These are phyloP conservation scores for Reticulitermes speratus DNA, from an alignment of 1,140 invertebrate genomes.

Conservation along the genomic window DNA sequence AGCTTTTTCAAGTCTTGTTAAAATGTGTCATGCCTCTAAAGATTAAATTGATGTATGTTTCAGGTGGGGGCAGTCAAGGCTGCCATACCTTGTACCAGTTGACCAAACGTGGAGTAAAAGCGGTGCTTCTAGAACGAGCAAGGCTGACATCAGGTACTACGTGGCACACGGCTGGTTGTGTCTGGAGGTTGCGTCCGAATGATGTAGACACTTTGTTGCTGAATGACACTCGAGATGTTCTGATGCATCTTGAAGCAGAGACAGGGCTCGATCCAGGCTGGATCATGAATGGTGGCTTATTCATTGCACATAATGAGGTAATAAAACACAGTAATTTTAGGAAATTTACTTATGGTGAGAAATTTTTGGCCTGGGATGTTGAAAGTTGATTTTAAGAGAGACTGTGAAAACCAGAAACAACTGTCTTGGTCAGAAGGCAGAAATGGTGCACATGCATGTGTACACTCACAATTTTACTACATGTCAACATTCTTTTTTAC, in stretches of 20 bases:
- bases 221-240: constrained; percentile 62
- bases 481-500: not conserved
- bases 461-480: no score
- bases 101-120: constrained; percentile 72
- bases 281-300: constrained; percentile 85
- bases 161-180: constrained; percentile 80
- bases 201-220: constrained; percentile 81
- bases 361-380: no score
- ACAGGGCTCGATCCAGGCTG: constrained; percentile 79
- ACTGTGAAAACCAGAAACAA: no score
- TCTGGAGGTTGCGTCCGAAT: constrained; percentile 78
- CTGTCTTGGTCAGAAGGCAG: no score
- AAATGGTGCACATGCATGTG: no score
- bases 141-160: constrained; percentile 85
- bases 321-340: not conserved
- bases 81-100: constrained; percentile 85
- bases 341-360: no score
- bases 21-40: no score
- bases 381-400: no score
- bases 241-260: constrained; percentile 70
- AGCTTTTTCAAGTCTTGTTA: no score
- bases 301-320: constrained; percentile 65
- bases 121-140: constrained; percentile 76
- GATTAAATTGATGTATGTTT: not conserved
- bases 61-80: constrained; percentile 82